phyloP scores from a whole-genome alignment of 2,888 invertebrate genomes.

The Clunio marinus region DNA sequence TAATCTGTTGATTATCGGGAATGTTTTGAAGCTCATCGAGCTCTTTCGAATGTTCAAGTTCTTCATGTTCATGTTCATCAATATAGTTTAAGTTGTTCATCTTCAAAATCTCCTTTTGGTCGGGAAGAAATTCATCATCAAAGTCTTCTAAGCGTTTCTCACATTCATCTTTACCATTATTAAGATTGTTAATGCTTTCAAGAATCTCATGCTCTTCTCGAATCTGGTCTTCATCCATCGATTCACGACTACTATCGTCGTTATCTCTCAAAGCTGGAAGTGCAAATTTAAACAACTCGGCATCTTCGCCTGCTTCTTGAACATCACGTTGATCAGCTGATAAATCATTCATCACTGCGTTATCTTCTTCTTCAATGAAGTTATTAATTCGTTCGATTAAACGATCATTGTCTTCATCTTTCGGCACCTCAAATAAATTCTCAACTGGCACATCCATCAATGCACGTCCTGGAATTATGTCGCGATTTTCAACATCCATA shows the following conservation, averaged over 20 bases:
- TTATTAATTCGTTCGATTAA: slow-evolving; percentile 35
- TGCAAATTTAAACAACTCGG: slow-evolving; percentile 16
- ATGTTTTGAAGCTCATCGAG: slow-evolving; percentile 11
- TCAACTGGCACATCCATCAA: slow-evolving; percentile 36
- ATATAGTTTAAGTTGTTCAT: slow-evolving; percentile 30
- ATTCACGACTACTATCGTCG: slow-evolving; percentile 42
- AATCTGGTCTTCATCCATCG: slow-evolving; percentile 41
- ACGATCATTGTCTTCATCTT: slow-evolving; percentile 34
- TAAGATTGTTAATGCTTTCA: slow-evolving; percentile 28
- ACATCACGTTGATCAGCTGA: slow-evolving; percentile 19
- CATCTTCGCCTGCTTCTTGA: slow-evolving; percentile 8
- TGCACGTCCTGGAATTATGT: neutral
- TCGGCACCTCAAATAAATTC: slow-evolving; percentile 27
- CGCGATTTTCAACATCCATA: neutral
- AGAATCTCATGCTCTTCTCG: slow-evolving; percentile 37
- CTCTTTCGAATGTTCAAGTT: slow-evolving; percentile 4
- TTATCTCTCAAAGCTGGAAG: slow-evolving; percentile 39
- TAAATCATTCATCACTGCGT: slow-evolving; percentile 34
- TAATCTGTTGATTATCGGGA: neutral
- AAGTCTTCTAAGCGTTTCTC: slow-evolving; percentile 24
- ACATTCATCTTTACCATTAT: slow-evolving; percentile 5
- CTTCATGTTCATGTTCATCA: slow-evolving; percentile 28
- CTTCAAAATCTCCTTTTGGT: slow-evolving; percentile 34
- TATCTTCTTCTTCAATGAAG: slow-evolving; percentile 37
- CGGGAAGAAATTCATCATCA: slow-evolving; percentile 34